Evolutionary conservation across 2,888 invertebrate genomes (phyloP), one percentile per base, ranked within the genome.

Genomic region (Cabera pusaria): DNA sequence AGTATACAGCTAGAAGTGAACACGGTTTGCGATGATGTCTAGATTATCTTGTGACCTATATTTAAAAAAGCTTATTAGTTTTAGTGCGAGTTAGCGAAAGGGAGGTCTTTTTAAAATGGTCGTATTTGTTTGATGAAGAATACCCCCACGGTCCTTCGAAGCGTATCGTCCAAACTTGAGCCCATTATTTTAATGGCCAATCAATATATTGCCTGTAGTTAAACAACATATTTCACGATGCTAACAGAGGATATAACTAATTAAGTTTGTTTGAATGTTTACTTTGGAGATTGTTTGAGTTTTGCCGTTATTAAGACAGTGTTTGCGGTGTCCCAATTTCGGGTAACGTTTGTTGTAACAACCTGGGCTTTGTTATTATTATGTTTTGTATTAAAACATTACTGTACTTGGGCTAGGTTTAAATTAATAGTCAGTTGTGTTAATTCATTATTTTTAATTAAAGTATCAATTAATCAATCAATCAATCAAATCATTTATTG

Each of bases 211-310:
- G 73, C 69, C 68, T 69, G 64, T 73, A 71, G 70, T 73, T 71
- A 74, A 62, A 72, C 71, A 72, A 72, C 70, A 77, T 79, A 79
- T 76, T 79, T 79, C 75, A 77, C 65, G 32, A 18, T 35, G 39
- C 35, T 39, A 58, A 59, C 57, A 68, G 54, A 71, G 72, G 66
- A 75, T 75, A 67, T 66, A n/a, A 74, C 70, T 81, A 80, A 83
- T 84, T 82, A 81, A 80, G 77, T 82, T 76, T 73, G 76, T 81
- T 80, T 73, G 72, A 75, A 76, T 82, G 78, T 86, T 85, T 80
- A 74, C 77, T 75, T 73, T 72, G 73, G 71, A 76, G 75, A 85
- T 79, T 83, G 77, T 81, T 81, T 78, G 76, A 73, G 66, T 74
- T 81, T 59, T 69, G 63, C 31, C 66, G 69, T 75, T 76, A 79